Percentiles rank a stretch among this genome's conserved stretches.
Conservation (phyloP, 2,797 vertebrate genomes). For the Alfaro cultratus region DNA sequence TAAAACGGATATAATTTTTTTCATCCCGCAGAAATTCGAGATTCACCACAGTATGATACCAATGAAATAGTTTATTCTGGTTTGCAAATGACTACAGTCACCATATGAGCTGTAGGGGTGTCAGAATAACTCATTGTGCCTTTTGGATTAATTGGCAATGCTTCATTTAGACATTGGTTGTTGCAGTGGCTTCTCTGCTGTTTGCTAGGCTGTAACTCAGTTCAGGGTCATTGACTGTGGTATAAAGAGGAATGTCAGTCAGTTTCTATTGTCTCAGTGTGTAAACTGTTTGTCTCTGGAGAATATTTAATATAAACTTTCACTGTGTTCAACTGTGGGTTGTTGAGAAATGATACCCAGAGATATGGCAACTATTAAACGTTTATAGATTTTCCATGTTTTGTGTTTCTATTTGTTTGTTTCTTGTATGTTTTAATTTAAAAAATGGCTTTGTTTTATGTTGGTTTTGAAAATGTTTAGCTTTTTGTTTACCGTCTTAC, state of each 20-base stretch:
- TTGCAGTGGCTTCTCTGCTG: neutral
- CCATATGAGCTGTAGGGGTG: slow-evolving; percentile 16
- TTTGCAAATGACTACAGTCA: slow-evolving; percentile 19
- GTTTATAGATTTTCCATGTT: neutral
- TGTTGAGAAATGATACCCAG: neutral
- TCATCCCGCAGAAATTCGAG: slow-evolving; percentile 31
- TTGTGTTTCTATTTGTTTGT: neutral
- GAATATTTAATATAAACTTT: neutral
- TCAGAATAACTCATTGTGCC: neutral
- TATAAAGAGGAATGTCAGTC: slow-evolving; percentile 1
- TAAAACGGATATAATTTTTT: neutral
- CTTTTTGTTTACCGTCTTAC: neutral
- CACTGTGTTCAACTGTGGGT: neutral
- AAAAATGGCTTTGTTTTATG: neutral
- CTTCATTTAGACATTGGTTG: slow-evolving; percentile 12
- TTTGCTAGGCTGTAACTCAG: slow-evolving; percentile 5
- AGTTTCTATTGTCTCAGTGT: neutral
- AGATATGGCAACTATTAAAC: neutral
- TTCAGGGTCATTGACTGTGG: neutral
- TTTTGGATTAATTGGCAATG: neutral
- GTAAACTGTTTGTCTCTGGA: neutral
- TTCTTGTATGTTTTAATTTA: neutral
- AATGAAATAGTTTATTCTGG: slow-evolving; percentile 41
- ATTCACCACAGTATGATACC: slow-evolving; percentile 17
- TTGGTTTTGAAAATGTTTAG: neutral